Conservation (phyloP, 2,113 vertebrate genomes). For the Cyprinus carpio region DNA sequence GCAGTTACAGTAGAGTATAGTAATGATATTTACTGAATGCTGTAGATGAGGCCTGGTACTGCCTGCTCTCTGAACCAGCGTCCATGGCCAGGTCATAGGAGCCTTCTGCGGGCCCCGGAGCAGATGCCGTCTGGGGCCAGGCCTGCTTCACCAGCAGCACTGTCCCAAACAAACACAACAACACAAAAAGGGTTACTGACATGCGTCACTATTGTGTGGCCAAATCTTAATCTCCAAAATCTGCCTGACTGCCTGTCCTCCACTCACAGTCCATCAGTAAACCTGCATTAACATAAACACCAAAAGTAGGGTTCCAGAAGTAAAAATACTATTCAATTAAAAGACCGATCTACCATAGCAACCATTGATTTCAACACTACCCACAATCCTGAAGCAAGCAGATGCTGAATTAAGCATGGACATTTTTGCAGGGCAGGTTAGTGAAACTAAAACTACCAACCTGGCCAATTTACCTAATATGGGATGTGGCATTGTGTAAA, state of each 20-base stretch:
- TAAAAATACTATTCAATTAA: background rate
- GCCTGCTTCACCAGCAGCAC: slow-evolving; percentile 92
- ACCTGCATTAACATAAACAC: background rate
- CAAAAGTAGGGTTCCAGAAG: background rate
- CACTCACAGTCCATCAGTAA: background rate
- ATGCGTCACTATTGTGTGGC: background rate
- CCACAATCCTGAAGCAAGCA: background rate
- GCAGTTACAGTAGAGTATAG: slow-evolving; percentile 31
- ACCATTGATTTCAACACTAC: background rate
- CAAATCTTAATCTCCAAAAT: background rate
- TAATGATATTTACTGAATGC: slow-evolving; percentile 85
- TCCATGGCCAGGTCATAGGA: slow-evolving; percentile 91
- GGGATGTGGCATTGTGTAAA: background rate
- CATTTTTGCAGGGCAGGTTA: background rate
- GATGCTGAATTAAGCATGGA: background rate
- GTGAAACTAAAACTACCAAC: background rate
- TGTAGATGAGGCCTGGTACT: slow-evolving; percentile 87
- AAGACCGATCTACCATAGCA: background rate
- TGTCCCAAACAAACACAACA: slow-evolving; percentile 74
- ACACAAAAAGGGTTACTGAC: slow-evolving; percentile 76
- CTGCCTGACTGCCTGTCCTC: background rate
- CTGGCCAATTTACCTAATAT: background rate
- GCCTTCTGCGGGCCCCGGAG: slow-evolving; percentile 85
- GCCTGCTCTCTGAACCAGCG: slow-evolving; percentile 85
- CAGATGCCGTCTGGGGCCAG: slow-evolving; percentile 86